Evolutionary conservation across 2,797 vertebrate species (phyloP).

Genomic region (Enoplosus armatus): DNA sequence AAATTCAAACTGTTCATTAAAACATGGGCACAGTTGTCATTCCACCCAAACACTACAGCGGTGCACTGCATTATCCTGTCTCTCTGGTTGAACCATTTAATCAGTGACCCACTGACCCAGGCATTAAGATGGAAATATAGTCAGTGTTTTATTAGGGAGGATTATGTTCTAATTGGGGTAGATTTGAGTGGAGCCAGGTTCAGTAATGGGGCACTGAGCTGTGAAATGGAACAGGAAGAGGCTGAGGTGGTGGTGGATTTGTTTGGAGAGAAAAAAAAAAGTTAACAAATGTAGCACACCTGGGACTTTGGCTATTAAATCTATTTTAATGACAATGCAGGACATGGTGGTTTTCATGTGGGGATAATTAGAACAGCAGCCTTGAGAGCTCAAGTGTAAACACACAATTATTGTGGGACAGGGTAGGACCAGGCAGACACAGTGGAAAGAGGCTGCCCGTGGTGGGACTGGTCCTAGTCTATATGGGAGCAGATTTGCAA

Average conservation of each 20-base stretch:
- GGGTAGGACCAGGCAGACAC: conserved; percentile 31
- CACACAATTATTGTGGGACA: conserved; percentile 69
- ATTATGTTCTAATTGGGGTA: conserved; percentile 23
- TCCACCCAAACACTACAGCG: neutral
- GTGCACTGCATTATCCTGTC: accelerated
- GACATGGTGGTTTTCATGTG: conserved; percentile 75
- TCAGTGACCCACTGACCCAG: neutral
- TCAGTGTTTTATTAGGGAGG: conserved; percentile 13
- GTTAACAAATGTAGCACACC: conserved; percentile 68
- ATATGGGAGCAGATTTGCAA: neutral
- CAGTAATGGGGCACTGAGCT: conserved; percentile 9
- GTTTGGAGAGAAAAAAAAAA: neutral
- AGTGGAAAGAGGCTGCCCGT: conserved; percentile 32
- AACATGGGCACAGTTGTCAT: neutral
- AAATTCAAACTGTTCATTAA: neutral
- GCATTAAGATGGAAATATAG: conserved; percentile 4
- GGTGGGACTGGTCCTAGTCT: neutral
- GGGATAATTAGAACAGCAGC: conserved; percentile 74
- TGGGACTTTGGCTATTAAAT: conserved; percentile 57
- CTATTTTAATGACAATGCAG: conserved; percentile 77
- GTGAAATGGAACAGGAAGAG: conserved; percentile 27
- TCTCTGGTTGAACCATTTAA: neutral
- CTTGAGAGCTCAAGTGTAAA: conserved; percentile 71
- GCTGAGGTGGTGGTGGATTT: conserved; percentile 9
- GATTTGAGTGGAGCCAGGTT: conserved; percentile 24